Conservation (phyloP, 2,113 vertebrate species). For the Pycnonotus jocosus region DNA sequence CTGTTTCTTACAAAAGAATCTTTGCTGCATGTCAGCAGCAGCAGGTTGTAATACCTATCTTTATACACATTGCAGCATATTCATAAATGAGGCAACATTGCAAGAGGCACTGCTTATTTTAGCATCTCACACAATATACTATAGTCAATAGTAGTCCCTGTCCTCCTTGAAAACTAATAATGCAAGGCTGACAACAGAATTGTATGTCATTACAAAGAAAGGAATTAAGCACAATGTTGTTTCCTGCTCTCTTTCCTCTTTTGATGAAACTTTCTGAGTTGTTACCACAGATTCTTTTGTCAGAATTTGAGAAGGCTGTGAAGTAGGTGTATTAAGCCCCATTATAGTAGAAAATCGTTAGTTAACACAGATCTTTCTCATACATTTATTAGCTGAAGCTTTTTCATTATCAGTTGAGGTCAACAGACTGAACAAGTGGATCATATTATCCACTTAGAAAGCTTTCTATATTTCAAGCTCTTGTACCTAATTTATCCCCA, state of each 20-base stretch:
- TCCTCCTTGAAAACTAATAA: not conserved
- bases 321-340: not conserved
- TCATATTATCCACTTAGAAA: not conserved
- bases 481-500: slow-evolving; percentile 5
- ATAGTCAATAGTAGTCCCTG: not conserved
- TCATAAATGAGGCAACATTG: not conserved
- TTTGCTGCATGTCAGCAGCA: not conserved
- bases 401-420: slow-evolving; percentile 2
- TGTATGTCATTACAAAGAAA: not conserved
- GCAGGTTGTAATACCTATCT: not conserved
- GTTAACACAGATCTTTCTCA: not conserved
- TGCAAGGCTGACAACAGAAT: not conserved
- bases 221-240: not conserved
- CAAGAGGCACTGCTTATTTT: not conserved
- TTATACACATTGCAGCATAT: not conserved
- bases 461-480: slow-evolving; percentile 5
- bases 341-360: not conserved
- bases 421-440: slow-evolving; percentile 5
- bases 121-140: not conserved
- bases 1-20: not conserved
- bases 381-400: not conserved
- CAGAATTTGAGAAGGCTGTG: not conserved
- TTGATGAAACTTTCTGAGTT: not conserved
- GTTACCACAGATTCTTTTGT: not conserved
- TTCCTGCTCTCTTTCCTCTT: not conserved